phyloP scores from a whole-genome alignment of 1,140 invertebrate species.

The Apis mellifera region DNA sequence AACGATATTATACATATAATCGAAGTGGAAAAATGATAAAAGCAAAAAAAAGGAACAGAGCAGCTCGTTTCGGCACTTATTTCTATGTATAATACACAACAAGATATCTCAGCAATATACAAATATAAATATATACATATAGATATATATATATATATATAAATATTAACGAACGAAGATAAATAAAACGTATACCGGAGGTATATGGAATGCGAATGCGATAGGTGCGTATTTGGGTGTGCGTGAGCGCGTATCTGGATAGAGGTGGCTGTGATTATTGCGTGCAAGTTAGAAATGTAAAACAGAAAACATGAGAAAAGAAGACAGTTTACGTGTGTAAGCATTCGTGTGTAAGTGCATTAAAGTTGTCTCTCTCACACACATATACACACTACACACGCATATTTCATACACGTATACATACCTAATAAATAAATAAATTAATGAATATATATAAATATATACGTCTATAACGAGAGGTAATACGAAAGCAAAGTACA shows the following conservation, averaged over 20 bases:
- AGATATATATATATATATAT: constrained; percentile 38
- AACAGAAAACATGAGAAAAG: not conserved
- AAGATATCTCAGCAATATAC: constrained; percentile 74
- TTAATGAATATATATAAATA: constrained; percentile 44
- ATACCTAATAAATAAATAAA: constrained; percentile 46
- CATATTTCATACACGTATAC: constrained; percentile 60
- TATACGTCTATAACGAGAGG: constrained; percentile 47
- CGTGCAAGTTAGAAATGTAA: constrained; percentile 63
- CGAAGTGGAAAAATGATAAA: constrained; percentile 8
- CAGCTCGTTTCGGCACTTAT: constrained; percentile 78
- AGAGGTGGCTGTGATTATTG: constrained; percentile 76
- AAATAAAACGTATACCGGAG: constrained; percentile 44
- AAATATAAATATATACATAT: constrained; percentile 54
- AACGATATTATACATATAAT: constrained; percentile 25
- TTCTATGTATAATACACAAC: constrained; percentile 75
- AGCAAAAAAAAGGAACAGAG: constrained; percentile 42
- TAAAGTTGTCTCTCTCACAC: constrained; percentile 14
- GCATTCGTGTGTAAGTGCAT: constrained; percentile 52
- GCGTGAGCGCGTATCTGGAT: constrained; percentile 72
- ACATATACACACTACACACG: constrained; percentile 28
- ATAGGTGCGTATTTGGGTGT: constrained; percentile 62
- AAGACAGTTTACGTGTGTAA: constrained; percentile 35
- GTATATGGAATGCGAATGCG: constrained; percentile 58
- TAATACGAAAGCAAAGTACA: constrained; percentile 44
- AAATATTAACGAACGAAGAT: constrained; percentile 33